Percentiles rank a stretch among this genome's conserved stretches.
Conservation (phyloP, 1,140 invertebrate genomes). For the Antheraea mylitta region DNA sequence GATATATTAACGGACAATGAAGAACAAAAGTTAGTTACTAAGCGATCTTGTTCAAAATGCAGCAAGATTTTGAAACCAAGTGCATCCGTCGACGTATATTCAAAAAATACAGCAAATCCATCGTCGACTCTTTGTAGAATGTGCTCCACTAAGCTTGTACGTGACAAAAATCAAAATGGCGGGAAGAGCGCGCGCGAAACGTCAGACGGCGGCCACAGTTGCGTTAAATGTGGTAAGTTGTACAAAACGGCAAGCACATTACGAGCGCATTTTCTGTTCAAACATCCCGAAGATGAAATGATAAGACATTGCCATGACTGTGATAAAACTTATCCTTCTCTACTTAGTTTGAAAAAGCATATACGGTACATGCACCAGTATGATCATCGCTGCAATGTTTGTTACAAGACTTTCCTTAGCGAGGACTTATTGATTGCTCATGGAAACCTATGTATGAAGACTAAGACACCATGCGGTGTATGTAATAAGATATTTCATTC, state of each 20-base stretch:
- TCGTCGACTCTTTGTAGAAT: conserved; percentile 30
- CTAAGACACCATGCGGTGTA: conserved; percentile 34
- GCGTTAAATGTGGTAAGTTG: conserved; percentile 44
- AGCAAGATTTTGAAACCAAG: conserved; percentile 50
- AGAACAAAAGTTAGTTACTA: not conserved
- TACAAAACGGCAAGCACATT: conserved; percentile 49
- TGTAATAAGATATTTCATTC: conserved; percentile 52
- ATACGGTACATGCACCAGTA: conserved; percentile 53
- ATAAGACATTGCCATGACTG: conserved; percentile 40
- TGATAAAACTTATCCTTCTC: conserved; percentile 49
- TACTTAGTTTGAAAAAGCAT: conserved; percentile 26
- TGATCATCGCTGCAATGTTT: conserved; percentile 45
- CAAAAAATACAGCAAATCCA: too few relatives aligned
- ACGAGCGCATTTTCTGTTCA: conserved; percentile 24
- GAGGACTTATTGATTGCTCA: conserved; percentile 34
- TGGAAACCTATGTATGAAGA: conserved; percentile 31
- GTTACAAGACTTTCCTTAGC: conserved; percentile 49
- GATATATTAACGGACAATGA: conserved; percentile 36
- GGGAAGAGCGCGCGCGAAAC: not conserved
- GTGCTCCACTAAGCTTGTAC: conserved; percentile 21
- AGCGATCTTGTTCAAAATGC: conserved; percentile 36
- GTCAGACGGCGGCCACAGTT: conserved; percentile 16
- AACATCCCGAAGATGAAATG: conserved; percentile 1
- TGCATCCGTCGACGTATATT: conserved; percentile 34
- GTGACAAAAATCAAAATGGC: not conserved